These are phyloP conservation scores for Sturnus vulgaris DNA, from an alignment of 2,113 vertebrate species.

Conservation along the genomic window DNA sequence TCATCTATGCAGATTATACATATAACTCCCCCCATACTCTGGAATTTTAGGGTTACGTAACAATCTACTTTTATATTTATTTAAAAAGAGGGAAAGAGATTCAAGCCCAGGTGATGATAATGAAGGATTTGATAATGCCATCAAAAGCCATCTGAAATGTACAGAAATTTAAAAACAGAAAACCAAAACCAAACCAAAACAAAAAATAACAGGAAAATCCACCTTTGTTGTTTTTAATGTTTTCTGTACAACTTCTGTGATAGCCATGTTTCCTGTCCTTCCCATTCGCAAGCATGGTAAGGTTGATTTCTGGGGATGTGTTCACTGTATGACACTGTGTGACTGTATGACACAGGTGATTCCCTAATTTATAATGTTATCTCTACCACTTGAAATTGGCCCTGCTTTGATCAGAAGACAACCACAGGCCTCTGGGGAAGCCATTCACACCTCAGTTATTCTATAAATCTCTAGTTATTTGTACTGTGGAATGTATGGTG, in stretches of 20 bases:
- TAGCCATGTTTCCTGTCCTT: not conserved
- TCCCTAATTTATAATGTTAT: not conserved
- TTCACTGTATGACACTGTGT: not conserved
- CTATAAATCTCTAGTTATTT: not conserved
- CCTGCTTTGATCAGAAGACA: not conserved
- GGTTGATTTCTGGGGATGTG: not conserved
- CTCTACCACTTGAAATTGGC: not conserved
- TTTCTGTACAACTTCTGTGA: not conserved
- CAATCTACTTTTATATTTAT: not conserved
- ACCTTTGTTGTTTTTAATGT: not conserved
- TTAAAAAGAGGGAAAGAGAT: not conserved
- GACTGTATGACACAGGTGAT: not conserved
- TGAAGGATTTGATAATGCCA: not conserved
- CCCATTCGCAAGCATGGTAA: not conserved
- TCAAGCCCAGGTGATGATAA: not conserved
- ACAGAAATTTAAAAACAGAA: not conserved
- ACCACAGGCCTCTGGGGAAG: not conserved
- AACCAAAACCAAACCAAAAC: too few species aligned
- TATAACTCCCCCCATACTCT: accelerated
- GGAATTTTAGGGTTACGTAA: not conserved
- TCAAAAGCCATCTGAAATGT: not conserved
- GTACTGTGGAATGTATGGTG: not conserved
- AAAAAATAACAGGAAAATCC: not conserved
- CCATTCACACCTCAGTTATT: not conserved
- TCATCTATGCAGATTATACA: not conserved